Evolutionary conservation across 2,797 vertebrate species (phyloP), one percentile per base, ranked within the genome.

Genomic region (Psittacula derbiana): DNA sequence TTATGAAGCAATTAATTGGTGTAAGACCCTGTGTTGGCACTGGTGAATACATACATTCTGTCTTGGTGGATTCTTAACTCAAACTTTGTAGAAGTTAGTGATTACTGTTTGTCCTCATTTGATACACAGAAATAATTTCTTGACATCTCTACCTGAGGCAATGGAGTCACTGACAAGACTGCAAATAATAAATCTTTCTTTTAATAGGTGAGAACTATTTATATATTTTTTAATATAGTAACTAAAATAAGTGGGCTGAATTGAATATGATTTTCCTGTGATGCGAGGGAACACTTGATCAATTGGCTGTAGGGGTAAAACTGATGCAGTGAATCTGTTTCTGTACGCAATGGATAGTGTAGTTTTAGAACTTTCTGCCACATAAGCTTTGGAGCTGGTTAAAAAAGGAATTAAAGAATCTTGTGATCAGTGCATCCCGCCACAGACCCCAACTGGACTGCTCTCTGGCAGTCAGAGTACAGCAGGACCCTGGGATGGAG

Each of bases 61-160:
- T 36, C 50, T 72, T 65, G 58, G 25, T 15, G 66, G 28, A 31
- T 67, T 64, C 71, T 55, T n/a, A 31, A 1, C 62, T 67, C 38
- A 75, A 70, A 19, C 90, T 47, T 71, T 4, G 1, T 6, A 50
- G 75, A 24, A 80, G 28, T 70, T 80, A 58, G 4, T 94, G 70
- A 82, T 64, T 74, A 10, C 24, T 92, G 41, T 80, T 58, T 97
- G 36, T 78, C 92, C 96, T 94, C 33, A 38, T 96, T 74, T 89
- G 25, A 10, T 82, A 80, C 95, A 80, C 97, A 99, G 99, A 92
- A 99, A 99, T 93, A 99, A 99, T 92, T 75, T 98, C 95, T 97
- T 99, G 97, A 98, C 90, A 60, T 98, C 98, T 89, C 97, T 99
- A 94, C 99, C 99, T 12, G 92, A 98, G 89, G 99, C 99, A 74